These are phyloP conservation scores for Aurelia aurita complex sp. Pacific DNA, from an alignment of 30 jellyfish, hydroid and myxozoan genomes.

Conservation along the genomic window DNA sequence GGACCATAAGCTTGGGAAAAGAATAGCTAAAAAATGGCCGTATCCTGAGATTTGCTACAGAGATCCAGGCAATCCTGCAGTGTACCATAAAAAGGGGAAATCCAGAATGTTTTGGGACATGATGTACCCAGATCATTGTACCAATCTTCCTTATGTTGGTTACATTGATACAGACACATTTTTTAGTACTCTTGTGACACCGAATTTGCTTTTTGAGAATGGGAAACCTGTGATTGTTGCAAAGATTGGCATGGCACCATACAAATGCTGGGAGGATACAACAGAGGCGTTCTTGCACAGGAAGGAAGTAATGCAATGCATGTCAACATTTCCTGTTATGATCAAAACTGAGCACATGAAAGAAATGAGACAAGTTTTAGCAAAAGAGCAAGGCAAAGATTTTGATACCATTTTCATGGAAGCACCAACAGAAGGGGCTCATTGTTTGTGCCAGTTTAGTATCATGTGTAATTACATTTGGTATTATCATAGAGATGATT, in stretches of 20 bases:
- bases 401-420: slow-evolving; percentile 43
- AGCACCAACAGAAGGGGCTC: slow-evolving; percentile 28
- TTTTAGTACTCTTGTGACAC: slow-evolving; percentile 67
- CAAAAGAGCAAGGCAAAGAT: slow-evolving; percentile 28
- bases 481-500: slow-evolving; percentile 69
- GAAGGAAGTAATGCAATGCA: slow-evolving; percentile 61
- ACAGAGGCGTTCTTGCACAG: slow-evolving; percentile 41
- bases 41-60: slow-evolving; percentile 59
- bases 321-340: slow-evolving; percentile 77
- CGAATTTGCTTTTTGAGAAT: slow-evolving; percentile 46
- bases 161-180: slow-evolving; percentile 73
- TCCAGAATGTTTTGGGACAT: slow-evolving; percentile 67
- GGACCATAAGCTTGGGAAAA: slow-evolving; percentile 56
- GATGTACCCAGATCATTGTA: slow-evolving; percentile 64
- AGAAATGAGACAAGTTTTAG: slow-evolving; percentile 54
- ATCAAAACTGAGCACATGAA: slow-evolving; percentile 42
- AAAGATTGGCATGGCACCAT: slow-evolving; percentile 29
- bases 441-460: slow-evolving; percentile 57
- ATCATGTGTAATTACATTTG: slow-evolving; percentile 70
- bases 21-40: slow-evolving; percentile 51
- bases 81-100: slow-evolving; percentile 43
- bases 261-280: slow-evolving; percentile 46
- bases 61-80: slow-evolving; percentile 20
- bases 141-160: slow-evolving; percentile 56
- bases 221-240: slow-evolving; percentile 60